A percentile compares a stretch with the other conserved stretches of the same genome.
Evolutionary conservation across 1,140 invertebrate genomes (phyloP).

Genomic region (Microplitis mediator): DNA sequence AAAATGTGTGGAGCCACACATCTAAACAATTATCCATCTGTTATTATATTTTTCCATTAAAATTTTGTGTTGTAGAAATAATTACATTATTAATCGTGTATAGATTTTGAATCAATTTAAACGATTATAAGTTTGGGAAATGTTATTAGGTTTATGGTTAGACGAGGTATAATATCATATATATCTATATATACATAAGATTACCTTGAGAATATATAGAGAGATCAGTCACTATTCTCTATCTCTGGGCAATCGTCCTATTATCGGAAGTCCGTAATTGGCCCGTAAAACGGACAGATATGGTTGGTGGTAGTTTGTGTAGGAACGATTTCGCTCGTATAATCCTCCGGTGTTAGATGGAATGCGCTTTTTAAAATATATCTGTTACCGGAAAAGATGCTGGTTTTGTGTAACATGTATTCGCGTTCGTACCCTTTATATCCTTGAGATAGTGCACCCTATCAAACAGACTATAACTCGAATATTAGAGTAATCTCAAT

Average conservation of each 20-base stretch:
- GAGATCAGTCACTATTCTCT: constrained; percentile 16
- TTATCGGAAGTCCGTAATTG: constrained; percentile 40
- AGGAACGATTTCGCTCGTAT: constrained; percentile 17
- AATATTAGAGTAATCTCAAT: too few relatives aligned
- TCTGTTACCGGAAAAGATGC: constrained; percentile 28
- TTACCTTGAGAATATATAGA: neutral
- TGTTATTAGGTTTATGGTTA: neutral
- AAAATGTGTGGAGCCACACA: too few relatives aligned
- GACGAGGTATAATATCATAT: neutral
- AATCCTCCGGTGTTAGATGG: constrained; percentile 23
- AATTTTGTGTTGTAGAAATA: too few relatives aligned
- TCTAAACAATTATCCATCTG: too few relatives aligned
- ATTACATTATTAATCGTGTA: too few relatives aligned
- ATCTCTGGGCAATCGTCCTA: constrained; percentile 37
- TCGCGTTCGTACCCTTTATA: neutral
- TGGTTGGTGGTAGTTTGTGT: constrained; percentile 33
- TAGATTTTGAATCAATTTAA: too few relatives aligned
- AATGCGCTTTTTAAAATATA: constrained; percentile 38
- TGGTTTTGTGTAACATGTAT: neutral
- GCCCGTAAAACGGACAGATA: constrained; percentile 40
- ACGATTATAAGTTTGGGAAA: neutral
- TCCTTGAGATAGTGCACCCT: neutral
- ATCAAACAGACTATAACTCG: too few relatives aligned
- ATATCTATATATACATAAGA: neutral
- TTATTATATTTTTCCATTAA: too few relatives aligned